Evolutionary conservation across 2,888 invertebrate genomes (phyloP).

Genomic region (Tiliacea aurago): DNA sequence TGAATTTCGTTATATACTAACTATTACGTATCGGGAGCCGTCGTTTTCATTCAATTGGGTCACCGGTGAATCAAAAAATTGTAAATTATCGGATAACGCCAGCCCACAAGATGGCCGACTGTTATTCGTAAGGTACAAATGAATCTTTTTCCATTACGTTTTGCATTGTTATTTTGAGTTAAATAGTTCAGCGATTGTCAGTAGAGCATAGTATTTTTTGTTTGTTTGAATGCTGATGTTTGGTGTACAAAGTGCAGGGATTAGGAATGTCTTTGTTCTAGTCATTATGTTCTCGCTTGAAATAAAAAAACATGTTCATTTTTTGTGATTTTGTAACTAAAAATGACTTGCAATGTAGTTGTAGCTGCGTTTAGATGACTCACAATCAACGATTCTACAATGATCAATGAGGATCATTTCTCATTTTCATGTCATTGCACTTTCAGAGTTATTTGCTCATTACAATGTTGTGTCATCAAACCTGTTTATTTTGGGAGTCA

Average conservation of each 20-base stretch:
- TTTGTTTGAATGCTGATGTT: conserved; percentile 61
- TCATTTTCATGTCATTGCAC: conserved; percentile 58
- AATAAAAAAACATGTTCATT: conserved; percentile 68
- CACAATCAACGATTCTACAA: conserved; percentile 16
- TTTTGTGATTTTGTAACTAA: conserved; percentile 65
- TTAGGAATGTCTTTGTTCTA: conserved; percentile 82
- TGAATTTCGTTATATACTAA: conserved; percentile 71
- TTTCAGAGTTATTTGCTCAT: conserved; percentile 55
- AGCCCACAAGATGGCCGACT: conserved; percentile 91
- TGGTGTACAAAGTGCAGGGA: conserved; percentile 45
- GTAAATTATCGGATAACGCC: conserved; percentile 88
- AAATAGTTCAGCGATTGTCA: conserved; percentile 55
- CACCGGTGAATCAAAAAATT: conserved; percentile 79
- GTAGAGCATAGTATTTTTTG: conserved; percentile 61
- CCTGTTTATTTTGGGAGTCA: conserved; percentile 61
- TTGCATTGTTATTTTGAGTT: conserved; percentile 68
- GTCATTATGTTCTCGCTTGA: conserved; percentile 68
- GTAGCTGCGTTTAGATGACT: conserved; percentile 25
- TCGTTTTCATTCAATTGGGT: conserved; percentile 75
- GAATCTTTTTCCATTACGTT: conserved; percentile 78
- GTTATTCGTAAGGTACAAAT: conserved; percentile 89
- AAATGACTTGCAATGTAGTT: conserved; percentile 38
- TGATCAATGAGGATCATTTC: conserved; percentile 43
- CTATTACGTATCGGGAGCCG: conserved; percentile 70
- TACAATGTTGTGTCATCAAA: conserved; percentile 60